Base-by-base conservation (phyloP, 2,888 invertebrate genomes). In the Deilephila elpenor region DNA sequence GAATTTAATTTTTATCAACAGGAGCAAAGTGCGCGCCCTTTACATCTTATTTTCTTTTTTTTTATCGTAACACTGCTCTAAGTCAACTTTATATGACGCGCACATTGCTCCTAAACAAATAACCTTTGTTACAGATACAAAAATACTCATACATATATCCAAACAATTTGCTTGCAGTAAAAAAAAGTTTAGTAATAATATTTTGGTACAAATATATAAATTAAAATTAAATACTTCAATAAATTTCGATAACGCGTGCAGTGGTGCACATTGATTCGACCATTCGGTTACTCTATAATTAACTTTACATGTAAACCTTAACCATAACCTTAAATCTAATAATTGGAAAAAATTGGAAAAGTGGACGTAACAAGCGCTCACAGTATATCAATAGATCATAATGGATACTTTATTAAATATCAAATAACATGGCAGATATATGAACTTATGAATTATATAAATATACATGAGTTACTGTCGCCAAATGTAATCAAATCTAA, bases 1-100 rank as follows among this genome's bases (percentile, higher is more conserved):
- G 25, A 25, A 67, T 67, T 67, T 67, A 67, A 67, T 67, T 67
- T 51, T 25, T 67, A 67, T 6, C 25, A 67, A 67, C 20, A 64
- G 14, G 8, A 62, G 17, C 62, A 6, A 34, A 19, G 34, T 62
- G 17, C 34, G 62, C n/a, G n/a, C 25, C 17, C 17, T 67, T 44
- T 5, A 51, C 17, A 25, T 25, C 6, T 20, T 44, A 7, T 44
- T 5, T n/a, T 37, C 8, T 44, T 29, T 8, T 25, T 59, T 32
- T 25, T 5, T 29, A 25, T 25, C 5, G 60, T 17, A 60, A 60
- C 29, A 7, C 17, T 32, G 17, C 20, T 14, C 5, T 32, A 11
- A 60, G 14, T 17, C 60, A 5, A 17, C 14, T 29, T 29, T 19
- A 19, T 29, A 25, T 60, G 32, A n/a, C 14, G 19, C 20, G n/a